Evolutionary conservation across 2,888 invertebrate species (phyloP), one percentile per base, ranked within the genome.

Genomic region (Escarpia spicata): DNA sequence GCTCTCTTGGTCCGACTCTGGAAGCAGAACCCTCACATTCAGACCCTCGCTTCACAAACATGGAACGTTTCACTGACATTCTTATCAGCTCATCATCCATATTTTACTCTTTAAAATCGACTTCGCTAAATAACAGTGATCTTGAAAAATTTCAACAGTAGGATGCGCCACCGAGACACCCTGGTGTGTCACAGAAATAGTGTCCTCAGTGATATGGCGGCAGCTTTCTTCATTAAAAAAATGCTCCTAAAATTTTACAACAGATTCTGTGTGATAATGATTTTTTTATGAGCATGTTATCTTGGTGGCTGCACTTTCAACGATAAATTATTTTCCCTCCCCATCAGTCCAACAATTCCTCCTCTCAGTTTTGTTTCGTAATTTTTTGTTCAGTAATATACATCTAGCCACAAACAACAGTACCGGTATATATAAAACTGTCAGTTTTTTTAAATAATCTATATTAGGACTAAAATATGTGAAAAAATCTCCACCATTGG

Each of bases 1-100:
- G 93, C 93, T 93, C 31, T 93, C 93, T 31, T 92, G 93, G 60
- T 93, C 93, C 2, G 93, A 93, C 43, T 93, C 93, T 93, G 92
- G 75, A 92, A 43, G 15, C n/a, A 90, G 44, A 91, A n/a, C 15
- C 31, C 26, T 26, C 75, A 75, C n/a, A 26, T 75, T 4, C 75
- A 75, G 75, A 26, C 75, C 26, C 26, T 26, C 2, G n/a, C 75
- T 26, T 75, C 26, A 75, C 75, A 75, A 26, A 75, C 75, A n/a
- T 26, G 52, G 12, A 52, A 52, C 52, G 4, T 52, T 9, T 52
- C 52, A 52, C 52, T 9, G 52, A 52, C 52, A 52, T 52, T 52
- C 2, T 52, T 15, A 52, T 52, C 8, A 52, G 10, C 52, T 52
- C 52, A 52, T 52, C 9, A 52, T 2, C 52, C 8, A 12, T 2